Conservation (phyloP, 2,113 vertebrate genomes). For the Takifugu bimaculatus region DNA sequence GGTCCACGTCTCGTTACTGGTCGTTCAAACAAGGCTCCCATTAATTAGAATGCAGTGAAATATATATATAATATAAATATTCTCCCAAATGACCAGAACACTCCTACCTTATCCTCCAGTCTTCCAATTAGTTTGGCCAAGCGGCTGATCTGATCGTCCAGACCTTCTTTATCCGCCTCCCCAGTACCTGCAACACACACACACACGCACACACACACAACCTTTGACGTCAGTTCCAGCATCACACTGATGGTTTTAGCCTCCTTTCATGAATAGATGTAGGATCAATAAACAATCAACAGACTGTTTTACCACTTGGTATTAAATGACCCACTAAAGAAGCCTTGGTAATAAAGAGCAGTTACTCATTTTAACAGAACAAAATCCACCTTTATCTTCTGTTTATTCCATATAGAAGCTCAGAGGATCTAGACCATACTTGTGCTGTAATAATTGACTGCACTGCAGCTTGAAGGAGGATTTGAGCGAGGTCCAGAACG, state of each 20-base stretch:
- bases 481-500: no score
- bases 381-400: neutral
- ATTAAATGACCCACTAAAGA: no score
- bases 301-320: no score
- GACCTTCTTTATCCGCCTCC: constrained; percentile 84
- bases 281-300: no score
- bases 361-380: neutral
- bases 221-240: no score
- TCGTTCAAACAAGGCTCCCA: neutral
- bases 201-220: constrained; percentile 14
- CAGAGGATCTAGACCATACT: no score
- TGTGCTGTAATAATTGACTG: no score
- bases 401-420: no score
- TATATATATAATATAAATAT: neutral
- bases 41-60: neutral
- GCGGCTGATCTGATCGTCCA: constrained; percentile 90
- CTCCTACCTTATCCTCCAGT: constrained; percentile 90
- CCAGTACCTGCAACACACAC: constrained; percentile 65
- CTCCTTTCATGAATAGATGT: no score
- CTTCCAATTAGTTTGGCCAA: constrained; percentile 89
- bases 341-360: neutral
- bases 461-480: no score
- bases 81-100: neutral
- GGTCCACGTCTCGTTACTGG: no score
- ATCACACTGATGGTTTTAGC: no score